Evolutionary conservation across 2,888 invertebrate species (phyloP).

Genomic region (Caradrina kadenii): DNA sequence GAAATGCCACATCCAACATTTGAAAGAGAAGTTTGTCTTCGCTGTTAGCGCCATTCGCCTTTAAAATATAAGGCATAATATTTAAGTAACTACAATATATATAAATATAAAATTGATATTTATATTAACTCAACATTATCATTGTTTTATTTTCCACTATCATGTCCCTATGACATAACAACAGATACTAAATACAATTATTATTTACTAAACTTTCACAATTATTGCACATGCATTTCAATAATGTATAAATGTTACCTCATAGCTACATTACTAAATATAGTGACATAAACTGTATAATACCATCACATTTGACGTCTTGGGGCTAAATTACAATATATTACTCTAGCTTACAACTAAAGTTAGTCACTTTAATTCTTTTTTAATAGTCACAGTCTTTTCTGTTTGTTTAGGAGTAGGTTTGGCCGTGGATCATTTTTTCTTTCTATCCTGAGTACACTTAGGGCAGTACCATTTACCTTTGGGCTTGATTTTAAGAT

Average conservation of each 20-base stretch:
- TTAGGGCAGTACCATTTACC: constrained; percentile 99
- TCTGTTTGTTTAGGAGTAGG: constrained; percentile 78
- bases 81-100: constrained; percentile 16
- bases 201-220: constrained; percentile 52
- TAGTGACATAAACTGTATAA: constrained; percentile 39
- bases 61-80: constrained; percentile 26
- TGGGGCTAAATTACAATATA: constrained; percentile 43
- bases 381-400: constrained; percentile 83
- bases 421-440: constrained; percentile 91
- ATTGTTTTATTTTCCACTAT: constrained; percentile 27
- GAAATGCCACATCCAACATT: constrained; percentile 54
- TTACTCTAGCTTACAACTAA: constrained; percentile 47
- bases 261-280: constrained; percentile 22
- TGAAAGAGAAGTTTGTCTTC: constrained; percentile 30
- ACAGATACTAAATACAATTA: constrained; percentile 41
- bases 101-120: constrained; percentile 32
- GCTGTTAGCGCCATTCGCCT: neutral
- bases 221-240: constrained; percentile 63
- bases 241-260: constrained; percentile 39
- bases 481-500: constrained; percentile 97
- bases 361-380: constrained; percentile 78
- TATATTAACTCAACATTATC: constrained; percentile 33
- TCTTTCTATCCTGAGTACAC: constrained; percentile 95
- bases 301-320: constrained; percentile 53
- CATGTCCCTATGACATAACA: constrained; percentile 43